phyloP scores from a whole-genome alignment of 2,113 vertebrate species.

The Nannospalax galili region DNA sequence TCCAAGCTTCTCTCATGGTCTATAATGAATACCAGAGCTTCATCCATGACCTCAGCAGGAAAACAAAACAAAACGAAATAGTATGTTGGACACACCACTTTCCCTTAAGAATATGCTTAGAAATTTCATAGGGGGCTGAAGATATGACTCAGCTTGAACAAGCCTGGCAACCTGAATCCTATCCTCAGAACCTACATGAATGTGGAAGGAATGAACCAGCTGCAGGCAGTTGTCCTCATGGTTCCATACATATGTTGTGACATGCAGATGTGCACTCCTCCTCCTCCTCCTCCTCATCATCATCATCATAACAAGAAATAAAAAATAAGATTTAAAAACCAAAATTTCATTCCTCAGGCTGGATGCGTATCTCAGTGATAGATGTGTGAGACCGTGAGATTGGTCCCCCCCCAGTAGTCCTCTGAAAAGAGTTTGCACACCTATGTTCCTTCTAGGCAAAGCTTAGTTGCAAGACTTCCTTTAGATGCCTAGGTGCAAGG shows the following conservation, averaged over 20 bases:
- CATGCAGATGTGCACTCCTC: no score
- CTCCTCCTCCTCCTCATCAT: no score
- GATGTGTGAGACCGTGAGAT: background rate
- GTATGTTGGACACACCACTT: accelerated
- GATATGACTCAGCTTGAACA: no score
- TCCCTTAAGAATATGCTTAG: background rate
- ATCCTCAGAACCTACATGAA: no score
- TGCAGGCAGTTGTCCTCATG: no score
- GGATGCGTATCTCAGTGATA: background rate
- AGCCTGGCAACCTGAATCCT: no score
- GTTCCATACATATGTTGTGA: no score
- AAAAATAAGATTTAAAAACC: no score
- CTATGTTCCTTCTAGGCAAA: background rate
- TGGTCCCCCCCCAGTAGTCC: background rate
- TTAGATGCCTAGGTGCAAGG: background rate
- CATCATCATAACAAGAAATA: no score
- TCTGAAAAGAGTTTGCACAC: background rate
- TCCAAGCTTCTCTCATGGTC: background rate
- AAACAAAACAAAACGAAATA: background rate
- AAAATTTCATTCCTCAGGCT: background rate
- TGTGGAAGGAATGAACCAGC: no score
- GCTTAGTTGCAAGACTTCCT: background rate
- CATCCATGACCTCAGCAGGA: background rate
- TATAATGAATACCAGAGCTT: background rate
- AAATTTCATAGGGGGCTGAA: no score